These are phyloP conservation scores for Pecten maximus DNA, from an alignment of 2,888 invertebrate species.

Conservation along the genomic window DNA sequence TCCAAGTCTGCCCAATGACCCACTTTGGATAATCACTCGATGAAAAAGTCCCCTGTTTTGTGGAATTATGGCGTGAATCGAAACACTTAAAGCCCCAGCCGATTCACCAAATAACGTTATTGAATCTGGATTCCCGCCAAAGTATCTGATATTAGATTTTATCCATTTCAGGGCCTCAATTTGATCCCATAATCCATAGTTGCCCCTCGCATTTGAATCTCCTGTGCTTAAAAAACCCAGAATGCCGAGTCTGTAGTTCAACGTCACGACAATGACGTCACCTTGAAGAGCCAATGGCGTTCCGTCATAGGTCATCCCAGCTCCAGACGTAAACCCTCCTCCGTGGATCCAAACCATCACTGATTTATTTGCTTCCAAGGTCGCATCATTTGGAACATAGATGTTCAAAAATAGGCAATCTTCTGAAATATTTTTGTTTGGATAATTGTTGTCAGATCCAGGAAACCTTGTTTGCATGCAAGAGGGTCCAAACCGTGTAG, in stretches of 20 bases:
- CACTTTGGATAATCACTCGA: neutral
- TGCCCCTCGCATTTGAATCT: neutral
- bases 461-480: neutral
- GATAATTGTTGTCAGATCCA: neutral
- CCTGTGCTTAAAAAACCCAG: neutral
- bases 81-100: neutral
- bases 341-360: constrained; percentile 22
- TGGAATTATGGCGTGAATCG: neutral
- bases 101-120: neutral
- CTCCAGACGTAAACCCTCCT: neutral
- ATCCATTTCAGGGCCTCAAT: neutral
- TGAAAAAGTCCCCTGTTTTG: neutral
- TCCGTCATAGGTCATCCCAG: neutral
- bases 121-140: neutral
- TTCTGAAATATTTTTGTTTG: neutral
- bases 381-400: neutral
- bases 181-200: neutral
- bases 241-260: neutral
- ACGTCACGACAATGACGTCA: neutral
- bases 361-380: neutral
- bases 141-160: neutral
- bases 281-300: neutral
- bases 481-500: neutral
- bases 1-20: neutral
- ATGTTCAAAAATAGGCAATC: neutral